These are phyloP conservation scores for Hartigia nigra DNA, from an alignment of 2,888 invertebrate genomes.

Conservation along the genomic window DNA sequence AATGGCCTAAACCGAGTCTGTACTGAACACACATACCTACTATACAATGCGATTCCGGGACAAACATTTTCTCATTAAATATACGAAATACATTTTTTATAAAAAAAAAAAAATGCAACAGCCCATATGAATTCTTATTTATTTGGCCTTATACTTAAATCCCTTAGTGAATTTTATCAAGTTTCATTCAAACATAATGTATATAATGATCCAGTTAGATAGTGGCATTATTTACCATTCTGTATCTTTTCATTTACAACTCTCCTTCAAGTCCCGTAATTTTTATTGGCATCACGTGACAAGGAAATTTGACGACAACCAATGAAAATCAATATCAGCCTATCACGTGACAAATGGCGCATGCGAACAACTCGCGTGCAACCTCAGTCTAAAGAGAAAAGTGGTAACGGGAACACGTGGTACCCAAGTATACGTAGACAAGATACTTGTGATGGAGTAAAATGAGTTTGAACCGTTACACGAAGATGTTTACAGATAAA, in stretches of 20 bases:
- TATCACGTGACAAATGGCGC: background rate
- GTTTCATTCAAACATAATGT: background rate
- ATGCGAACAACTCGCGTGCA: background rate
- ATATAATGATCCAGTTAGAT: background rate
- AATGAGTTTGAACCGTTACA: background rate
- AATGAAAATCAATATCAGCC: background rate
- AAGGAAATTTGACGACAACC: background rate
- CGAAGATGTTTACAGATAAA: background rate
- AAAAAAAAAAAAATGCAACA: conserved; percentile 22
- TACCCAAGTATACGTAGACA: no score
- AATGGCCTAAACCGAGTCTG: conserved; percentile 46
- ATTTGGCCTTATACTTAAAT: background rate
- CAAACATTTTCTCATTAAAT: conserved; percentile 33
- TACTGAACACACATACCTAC: conserved; percentile 28
- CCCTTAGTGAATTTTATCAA: background rate
- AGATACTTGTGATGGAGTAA: no score
- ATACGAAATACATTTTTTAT: conserved; percentile 47
- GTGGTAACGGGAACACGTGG: background rate
- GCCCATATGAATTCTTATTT: background rate
- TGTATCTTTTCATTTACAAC: background rate
- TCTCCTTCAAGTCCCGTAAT: background rate
- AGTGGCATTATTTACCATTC: background rate
- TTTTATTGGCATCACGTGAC: background rate
- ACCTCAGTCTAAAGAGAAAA: background rate
- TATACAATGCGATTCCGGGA: conserved; percentile 26